A percentile compares a stretch with the other conserved stretches of the same genome.
phyloP scores from a whole-genome alignment of 2,888 invertebrate species.

The Galeruca laticollis region DNA sequence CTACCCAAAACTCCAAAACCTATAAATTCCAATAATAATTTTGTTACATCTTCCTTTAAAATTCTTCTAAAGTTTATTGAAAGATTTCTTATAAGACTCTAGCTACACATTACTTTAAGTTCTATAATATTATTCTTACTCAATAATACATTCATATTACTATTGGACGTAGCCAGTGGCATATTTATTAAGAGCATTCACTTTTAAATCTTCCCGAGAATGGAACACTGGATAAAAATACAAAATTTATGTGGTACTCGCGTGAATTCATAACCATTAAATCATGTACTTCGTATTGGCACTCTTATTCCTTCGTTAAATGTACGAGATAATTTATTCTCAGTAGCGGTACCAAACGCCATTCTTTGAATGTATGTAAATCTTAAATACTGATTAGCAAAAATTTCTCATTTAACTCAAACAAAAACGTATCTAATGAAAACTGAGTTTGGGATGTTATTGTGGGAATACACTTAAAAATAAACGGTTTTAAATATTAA shows the following conservation, averaged over 20 bases:
- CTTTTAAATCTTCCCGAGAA: constrained; percentile 39
- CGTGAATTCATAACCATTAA: constrained; percentile 48
- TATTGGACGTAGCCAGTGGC: constrained; percentile 32
- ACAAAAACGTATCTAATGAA: too few relatives aligned
- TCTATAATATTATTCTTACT: background rate
- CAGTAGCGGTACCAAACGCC: constrained; percentile 7
- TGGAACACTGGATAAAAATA: constrained; percentile 33
- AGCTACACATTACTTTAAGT: too few relatives aligned
- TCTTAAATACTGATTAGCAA: too few relatives aligned
- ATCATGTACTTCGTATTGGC: constrained; percentile 37
- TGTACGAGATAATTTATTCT: constrained; percentile 8
- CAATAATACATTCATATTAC: constrained; percentile 27
- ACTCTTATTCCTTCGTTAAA: background rate
- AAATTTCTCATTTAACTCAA: too few relatives aligned
- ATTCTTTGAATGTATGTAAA: background rate
- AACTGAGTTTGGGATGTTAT: too few relatives aligned
- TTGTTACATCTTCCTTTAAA: too few relatives aligned
- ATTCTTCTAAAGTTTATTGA: too few relatives aligned
- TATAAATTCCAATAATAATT: too few relatives aligned
- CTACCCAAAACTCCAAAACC: too few relatives aligned
- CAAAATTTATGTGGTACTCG: constrained; percentile 44
- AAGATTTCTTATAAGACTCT: too few relatives aligned
- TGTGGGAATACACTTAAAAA: too few relatives aligned
- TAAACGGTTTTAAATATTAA: too few relatives aligned
- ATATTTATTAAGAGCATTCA: constrained; percentile 37